Evolutionary conservation across 2,797 vertebrate genomes (phyloP).

Genomic region (Emys orbicularis): DNA sequence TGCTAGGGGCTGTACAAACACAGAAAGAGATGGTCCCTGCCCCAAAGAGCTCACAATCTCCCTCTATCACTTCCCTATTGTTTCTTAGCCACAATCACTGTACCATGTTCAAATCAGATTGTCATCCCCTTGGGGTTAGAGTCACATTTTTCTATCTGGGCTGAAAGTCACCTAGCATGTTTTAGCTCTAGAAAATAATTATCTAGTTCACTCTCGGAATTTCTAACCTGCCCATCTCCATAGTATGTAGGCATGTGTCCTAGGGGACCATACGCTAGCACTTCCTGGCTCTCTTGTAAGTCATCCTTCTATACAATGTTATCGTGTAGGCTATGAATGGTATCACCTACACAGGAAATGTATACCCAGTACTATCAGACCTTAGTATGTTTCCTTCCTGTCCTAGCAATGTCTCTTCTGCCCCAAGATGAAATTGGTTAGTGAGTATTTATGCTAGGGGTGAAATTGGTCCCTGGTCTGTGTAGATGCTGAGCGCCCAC

Average conservation of each 20-base stretch:
- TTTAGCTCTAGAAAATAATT: neutral
- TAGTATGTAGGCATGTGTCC: rapidly evolving
- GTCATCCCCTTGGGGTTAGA: rapidly evolving
- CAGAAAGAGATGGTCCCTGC: neutral
- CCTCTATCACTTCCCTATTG: neutral
- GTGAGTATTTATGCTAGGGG: neutral
- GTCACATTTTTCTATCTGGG: rapidly evolving
- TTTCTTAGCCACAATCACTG: neutral
- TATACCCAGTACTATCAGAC: neutral
- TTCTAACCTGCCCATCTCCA: rapidly evolving
- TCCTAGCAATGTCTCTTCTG: neutral
- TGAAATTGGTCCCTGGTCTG: neutral
- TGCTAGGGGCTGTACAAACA: neutral
- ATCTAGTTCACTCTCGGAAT: neutral
- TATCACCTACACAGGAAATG: neutral
- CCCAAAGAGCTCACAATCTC: neutral
- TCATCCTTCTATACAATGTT: rapidly evolving
- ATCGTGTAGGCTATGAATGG: rapidly evolving
- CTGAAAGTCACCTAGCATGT: neutral
- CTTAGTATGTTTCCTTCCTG: neutral
- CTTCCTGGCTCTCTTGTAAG: rapidly evolving
- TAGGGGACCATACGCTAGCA: rapidly evolving
- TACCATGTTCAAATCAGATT: neutral
- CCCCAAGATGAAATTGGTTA: neutral
- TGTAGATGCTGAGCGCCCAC: neutral